Base-by-base conservation (phyloP, 2,113 vertebrate genomes). In the Vanacampus margaritifer region DNA sequence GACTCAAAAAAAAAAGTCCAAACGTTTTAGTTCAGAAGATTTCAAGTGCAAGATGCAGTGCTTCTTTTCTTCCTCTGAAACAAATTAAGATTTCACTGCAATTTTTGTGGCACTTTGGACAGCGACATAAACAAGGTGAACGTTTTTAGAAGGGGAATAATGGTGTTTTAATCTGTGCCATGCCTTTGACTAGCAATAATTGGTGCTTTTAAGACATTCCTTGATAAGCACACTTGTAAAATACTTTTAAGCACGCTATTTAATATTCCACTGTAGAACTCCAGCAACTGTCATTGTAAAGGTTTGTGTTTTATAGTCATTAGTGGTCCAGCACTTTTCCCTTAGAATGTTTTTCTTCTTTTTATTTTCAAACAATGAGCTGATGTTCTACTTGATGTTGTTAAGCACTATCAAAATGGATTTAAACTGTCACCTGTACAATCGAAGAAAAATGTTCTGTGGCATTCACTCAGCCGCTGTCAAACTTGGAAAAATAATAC, bases 241-340 rank as follows among this genome's bases (percentile, higher is more conserved):
- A 73, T 65, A 61, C 66, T 75, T n/a, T 67, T 59, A 67, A 26
- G 70, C 74, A 71, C 61, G 79, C 32, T 65, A 69, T 56, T 41
- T 73, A 28, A 65, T 87, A 73, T 75, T 73, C 67, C 64, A 51
- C 65, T 28, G 8, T 41, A 28, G 76, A 69, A 73, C 57, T 80
- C 64, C 65, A 57, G 48, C 32, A 60, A 65, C 68, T 82, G 79
- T 70, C 75, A 74, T 70, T 67, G 70, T 65, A 41, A 63, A 74
- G 57, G 68, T 54, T 75, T 66, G 76, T 43, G 65, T 70, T 77
- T 77, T 64, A 68, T 60, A 75, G 63, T 77, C 70, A 71, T 65
- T 61, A 54, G 62, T 45, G 51, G 71, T 65, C 67, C 56, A 21
- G 39, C 58, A 70, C 48, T 65, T 56, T 64, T 64, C 71, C 19